phyloP scores from a whole-genome alignment of 2,797 vertebrate genomes.

The Cossypha dichroa region DNA sequence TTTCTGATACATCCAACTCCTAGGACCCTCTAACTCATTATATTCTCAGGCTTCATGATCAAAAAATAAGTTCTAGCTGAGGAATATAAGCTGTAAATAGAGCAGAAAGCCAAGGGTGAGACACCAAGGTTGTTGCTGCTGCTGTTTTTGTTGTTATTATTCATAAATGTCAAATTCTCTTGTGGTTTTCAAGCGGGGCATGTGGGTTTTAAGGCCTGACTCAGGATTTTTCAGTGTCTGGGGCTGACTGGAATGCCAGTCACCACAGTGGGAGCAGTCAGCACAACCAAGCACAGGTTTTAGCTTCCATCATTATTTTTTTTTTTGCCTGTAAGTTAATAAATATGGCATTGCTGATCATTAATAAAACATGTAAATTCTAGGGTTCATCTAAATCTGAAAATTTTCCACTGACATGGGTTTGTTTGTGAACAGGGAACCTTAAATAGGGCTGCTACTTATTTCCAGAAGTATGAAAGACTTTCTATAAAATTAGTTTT shows the following conservation, averaged over 20 bases:
- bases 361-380: not conserved
- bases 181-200: not conserved
- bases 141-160: not conserved
- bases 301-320: not conserved
- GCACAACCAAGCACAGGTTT: not conserved
- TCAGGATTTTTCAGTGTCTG: constrained; percentile 15
- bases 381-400: not conserved
- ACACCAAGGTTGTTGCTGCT: not conserved
- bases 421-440: not conserved
- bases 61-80: not conserved
- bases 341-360: not conserved
- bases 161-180: not conserved
- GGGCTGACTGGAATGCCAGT: not conserved
- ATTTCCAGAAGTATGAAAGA: not conserved
- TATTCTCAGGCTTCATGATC: not conserved
- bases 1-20: not conserved
- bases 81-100: not conserved
- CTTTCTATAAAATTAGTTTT: not conserved
- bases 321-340: not conserved
- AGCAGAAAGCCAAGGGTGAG: not conserved
- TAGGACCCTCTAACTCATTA: not conserved
- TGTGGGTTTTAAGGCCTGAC: not conserved
- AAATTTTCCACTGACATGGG: not conserved
- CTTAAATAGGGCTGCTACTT: not conserved
- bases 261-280: not conserved